These are phyloP conservation scores for Cynocephalus volans DNA, from an alignment of 2,113 vertebrate species.

Conservation along the genomic window DNA sequence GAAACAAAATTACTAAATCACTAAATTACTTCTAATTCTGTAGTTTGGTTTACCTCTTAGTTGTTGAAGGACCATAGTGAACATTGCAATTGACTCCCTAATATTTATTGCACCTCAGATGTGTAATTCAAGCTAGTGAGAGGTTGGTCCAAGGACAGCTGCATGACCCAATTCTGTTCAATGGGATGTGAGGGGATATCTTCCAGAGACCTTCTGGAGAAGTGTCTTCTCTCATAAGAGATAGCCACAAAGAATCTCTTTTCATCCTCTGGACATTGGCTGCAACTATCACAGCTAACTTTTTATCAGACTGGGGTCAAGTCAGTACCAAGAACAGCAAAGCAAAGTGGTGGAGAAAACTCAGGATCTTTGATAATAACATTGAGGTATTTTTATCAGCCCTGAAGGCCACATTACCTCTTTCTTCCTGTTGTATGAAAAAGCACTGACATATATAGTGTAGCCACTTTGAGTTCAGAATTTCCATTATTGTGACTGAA, in stretches of 20 bases:
- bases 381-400: constrained; percentile 1
- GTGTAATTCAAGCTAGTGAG: not conserved
- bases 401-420: not conserved
- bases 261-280: not conserved
- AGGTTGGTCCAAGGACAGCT: not conserved
- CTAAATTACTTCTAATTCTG: not conserved
- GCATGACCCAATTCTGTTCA: not conserved
- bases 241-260: not conserved
- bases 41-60: not conserved
- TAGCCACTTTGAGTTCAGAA: not conserved
- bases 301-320: not conserved
- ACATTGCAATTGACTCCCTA: not conserved
- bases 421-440: not conserved
- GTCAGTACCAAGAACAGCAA: not conserved
- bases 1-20: no score
- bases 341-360: not conserved
- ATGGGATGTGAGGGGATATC: not conserved
- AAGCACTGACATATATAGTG: not conserved
- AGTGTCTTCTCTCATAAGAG: not conserved
- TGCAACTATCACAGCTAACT: not conserved
- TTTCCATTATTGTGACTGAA: not conserved
- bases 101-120: not conserved
- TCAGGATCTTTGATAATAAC: not conserved
- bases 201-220: not conserved
- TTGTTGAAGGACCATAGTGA: not conserved